Percentiles rank a stretch among this genome's conserved stretches.
These are phyloP conservation scores for Caenorhabditis wallacei DNA, from an alignment of 2,888 invertebrate genomes.

Conservation along the genomic window DNA sequence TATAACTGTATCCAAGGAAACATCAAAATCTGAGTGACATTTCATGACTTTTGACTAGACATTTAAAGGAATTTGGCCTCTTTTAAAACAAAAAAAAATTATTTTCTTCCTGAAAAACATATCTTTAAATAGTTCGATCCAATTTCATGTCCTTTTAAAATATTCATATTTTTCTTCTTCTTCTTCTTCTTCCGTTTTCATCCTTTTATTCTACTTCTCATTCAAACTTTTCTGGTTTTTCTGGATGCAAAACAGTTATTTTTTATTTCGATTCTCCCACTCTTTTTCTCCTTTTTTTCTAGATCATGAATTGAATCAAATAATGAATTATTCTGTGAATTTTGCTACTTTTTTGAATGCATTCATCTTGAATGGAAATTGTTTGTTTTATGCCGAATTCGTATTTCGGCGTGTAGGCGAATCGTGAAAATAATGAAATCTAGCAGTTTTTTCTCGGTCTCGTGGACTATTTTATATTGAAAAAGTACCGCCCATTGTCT, in stretches of 20 bases:
- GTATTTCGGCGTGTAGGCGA: conserved; percentile 52
- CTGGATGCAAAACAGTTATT: background rate
- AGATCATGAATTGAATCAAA: conserved; percentile 56
- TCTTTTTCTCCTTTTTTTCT: conserved; percentile 11
- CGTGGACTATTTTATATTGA: conserved; percentile 16
- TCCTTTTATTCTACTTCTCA: conserved; percentile 1
- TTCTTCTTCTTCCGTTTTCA: conserved; percentile 25
- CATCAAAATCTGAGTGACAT: conserved; percentile 1
- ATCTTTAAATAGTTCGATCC: conserved; percentile 54
- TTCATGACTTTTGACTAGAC: conserved; percentile 36
- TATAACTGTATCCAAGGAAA: conserved; percentile 16
- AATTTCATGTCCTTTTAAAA: conserved; percentile 57
- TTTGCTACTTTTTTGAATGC: conserved; percentile 50
- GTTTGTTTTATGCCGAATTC: conserved; percentile 47
- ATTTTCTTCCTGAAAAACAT: conserved; percentile 28
- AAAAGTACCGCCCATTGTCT: conserved; percentile 43
- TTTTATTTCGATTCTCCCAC: conserved; percentile 14
- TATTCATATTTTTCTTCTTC: conserved; percentile 44
- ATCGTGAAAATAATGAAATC: conserved; percentile 33
- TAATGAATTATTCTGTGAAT: conserved; percentile 48
- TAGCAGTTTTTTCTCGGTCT: conserved; percentile 18
- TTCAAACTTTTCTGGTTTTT: conserved; percentile 48
- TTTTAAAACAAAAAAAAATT: conserved; percentile 4
- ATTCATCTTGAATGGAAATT: conserved; percentile 35
- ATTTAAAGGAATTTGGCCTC: conserved; percentile 9